phyloP scores from a whole-genome alignment of 2,797 vertebrate species.

The Lacerta viridis region DNA sequence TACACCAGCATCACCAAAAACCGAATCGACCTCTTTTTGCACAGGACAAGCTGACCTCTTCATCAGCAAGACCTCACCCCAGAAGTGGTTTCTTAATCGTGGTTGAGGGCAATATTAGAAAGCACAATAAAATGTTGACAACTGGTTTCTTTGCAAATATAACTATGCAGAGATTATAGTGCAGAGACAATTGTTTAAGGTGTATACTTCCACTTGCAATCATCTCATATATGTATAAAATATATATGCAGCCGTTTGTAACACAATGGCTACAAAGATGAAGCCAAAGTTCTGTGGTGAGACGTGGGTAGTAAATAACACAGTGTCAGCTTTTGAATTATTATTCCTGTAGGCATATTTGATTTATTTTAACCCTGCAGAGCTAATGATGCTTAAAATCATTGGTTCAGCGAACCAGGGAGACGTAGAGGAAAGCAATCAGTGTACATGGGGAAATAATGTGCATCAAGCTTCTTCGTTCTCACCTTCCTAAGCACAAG shows the following conservation, averaged over 20 bases:
- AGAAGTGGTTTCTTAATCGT: too few relatives aligned
- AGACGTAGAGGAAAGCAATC: constrained; percentile 9
- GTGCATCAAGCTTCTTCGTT: not conserved
- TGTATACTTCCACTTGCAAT: not conserved
- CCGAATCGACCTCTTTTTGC: not conserved
- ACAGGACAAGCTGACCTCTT: too few relatives aligned
- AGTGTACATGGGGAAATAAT: not conserved
- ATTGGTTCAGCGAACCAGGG: not conserved
- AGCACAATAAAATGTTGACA: not conserved
- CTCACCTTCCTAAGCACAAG: not conserved
- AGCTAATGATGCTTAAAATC: not conserved
- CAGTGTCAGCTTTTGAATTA: constrained; percentile 12
- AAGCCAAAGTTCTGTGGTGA: not conserved
- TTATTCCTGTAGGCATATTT: constrained; percentile 10
- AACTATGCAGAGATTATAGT: not conserved
- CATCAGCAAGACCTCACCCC: too few relatives aligned
- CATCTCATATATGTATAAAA: not conserved
- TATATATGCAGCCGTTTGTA: not conserved
- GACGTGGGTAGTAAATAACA: not conserved
- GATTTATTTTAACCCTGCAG: constrained; percentile 14
- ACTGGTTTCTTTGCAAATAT: not conserved
- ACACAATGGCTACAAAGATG: not conserved
- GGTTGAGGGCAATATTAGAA: not conserved
- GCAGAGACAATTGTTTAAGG: not conserved
- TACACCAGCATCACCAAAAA: not conserved